These are phyloP conservation scores for Adrianichthys oophorus DNA, from an alignment of 2,797 vertebrate species.

Conservation along the genomic window DNA sequence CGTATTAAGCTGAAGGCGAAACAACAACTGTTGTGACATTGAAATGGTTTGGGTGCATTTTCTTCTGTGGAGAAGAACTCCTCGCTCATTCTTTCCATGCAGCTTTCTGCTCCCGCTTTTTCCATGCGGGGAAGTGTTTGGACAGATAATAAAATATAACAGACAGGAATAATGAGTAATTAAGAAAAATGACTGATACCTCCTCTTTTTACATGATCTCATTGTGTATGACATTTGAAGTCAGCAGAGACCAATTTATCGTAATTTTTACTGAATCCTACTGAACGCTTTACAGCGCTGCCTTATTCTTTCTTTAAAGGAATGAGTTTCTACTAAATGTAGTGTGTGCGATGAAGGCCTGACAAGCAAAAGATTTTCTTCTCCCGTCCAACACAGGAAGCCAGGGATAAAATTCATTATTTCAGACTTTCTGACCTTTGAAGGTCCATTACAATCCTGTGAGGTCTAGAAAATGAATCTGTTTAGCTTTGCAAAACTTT, in stretches of 20 bases:
- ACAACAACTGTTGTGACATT: constrained; percentile 15
- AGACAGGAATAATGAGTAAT: constrained; percentile 48
- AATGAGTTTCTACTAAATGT: background rate
- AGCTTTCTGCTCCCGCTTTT: constrained; percentile 52
- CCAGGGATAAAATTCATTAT: background rate
- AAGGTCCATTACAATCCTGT: background rate
- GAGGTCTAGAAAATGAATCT: background rate
- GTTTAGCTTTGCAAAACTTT: too few relatives aligned
- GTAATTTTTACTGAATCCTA: constrained; percentile 12
- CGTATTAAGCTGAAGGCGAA: background rate
- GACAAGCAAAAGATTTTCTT: background rate
- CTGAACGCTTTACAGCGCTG: constrained; percentile 1
- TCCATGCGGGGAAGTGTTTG: constrained; percentile 58
- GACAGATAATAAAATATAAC: constrained; percentile 59
- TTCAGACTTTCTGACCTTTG: background rate
- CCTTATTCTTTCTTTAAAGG: background rate
- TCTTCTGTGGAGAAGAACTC: constrained; percentile 47
- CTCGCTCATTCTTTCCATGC: constrained; percentile 60
- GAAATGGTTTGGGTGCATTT: constrained; percentile 14
- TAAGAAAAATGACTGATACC: constrained; percentile 36
- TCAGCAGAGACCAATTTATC: constrained; percentile 31
- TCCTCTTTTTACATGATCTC: constrained; percentile 49
- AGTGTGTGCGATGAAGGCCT: background rate
- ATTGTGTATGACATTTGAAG: constrained; percentile 42
- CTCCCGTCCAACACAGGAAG: background rate